Conservation (phyloP, 2,797 vertebrate genomes). For the Cuniculus paca region DNA sequence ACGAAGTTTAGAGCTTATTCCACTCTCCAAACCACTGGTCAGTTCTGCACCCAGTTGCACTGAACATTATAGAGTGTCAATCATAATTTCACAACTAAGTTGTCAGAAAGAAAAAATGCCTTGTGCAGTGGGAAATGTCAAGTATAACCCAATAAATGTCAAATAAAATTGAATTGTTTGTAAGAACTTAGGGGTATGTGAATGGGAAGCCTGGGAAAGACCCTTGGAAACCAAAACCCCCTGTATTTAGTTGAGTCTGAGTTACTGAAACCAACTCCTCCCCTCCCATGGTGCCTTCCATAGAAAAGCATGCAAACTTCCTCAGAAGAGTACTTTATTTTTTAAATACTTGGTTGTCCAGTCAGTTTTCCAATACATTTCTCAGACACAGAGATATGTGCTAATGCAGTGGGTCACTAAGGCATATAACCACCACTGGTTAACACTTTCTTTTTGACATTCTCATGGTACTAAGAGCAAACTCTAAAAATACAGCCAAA, state of each 20-base stretch:
- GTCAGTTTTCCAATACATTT: background rate
- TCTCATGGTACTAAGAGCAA: background rate
- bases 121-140: constrained; percentile 77
- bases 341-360: background rate
- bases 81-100: constrained; percentile 78
- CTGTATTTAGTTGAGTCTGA: constrained; percentile 1
- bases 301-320: background rate
- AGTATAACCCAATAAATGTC: constrained; percentile 79
- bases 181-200: background rate
- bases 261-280: constrained; percentile 27
- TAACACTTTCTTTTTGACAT: background rate
- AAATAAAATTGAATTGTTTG: constrained; percentile 80
- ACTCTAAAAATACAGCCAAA: constrained; percentile 22
- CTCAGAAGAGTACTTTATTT: background rate
- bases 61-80: constrained; percentile 49
- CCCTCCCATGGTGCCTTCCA: background rate
- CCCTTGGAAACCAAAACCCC: constrained; percentile 24
- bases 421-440: background rate
- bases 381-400: background rate
- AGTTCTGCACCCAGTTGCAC: constrained; percentile 25
- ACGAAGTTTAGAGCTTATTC: constrained; percentile 47
- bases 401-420: background rate
- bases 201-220: background rate
- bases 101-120: constrained; percentile 54
- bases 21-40: constrained; percentile 49